These are phyloP conservation scores for Pseudomugil gertrudae DNA, from an alignment of 2,797 vertebrate species.

Conservation along the genomic window DNA sequence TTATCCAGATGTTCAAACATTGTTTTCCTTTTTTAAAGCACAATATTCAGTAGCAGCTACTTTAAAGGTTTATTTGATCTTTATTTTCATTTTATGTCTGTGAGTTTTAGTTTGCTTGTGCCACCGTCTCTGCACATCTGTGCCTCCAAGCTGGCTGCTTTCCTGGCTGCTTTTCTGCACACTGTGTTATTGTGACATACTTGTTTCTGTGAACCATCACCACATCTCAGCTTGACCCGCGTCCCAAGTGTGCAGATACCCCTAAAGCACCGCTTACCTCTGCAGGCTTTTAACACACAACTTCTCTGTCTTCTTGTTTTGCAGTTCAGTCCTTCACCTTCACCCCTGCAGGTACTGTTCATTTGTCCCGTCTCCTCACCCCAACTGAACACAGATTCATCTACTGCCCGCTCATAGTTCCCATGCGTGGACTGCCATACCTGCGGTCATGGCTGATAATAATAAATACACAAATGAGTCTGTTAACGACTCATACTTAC, in stretches of 20 bases:
- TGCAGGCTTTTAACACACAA: conserved; percentile 84
- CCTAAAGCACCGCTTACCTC: conserved; percentile 68
- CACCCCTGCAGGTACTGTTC: conserved; percentile 93
- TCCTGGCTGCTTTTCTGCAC: conserved; percentile 64
- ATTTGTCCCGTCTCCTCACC: conserved; percentile 85
- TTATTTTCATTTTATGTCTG: conserved; percentile 65
- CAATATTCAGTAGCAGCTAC: conserved; percentile 3
- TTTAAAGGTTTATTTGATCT: conserved; percentile 36
- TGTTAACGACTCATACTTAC: conserved; percentile 8
- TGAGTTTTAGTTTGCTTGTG: conserved; percentile 59
- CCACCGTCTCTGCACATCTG: conserved; percentile 53
- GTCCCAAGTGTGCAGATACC: conserved; percentile 58
- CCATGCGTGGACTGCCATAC: conserved; percentile 44
- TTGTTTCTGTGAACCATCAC: conserved; percentile 12
- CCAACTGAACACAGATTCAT: conserved; percentile 43
- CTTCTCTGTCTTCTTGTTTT: conserved; percentile 94
- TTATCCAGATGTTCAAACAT: conserved; percentile 3
- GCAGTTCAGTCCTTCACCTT: conserved; percentile 93
- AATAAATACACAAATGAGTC: conserved; percentile 24
- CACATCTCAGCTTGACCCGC: conserved; percentile 25
- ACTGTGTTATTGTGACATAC: conserved; percentile 20
- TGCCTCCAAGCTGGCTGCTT: conserved; percentile 69
- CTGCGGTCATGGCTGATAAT: conserved; percentile 58
- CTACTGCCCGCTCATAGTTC: conserved; percentile 46
- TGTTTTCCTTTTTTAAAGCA: conserved; percentile 23